Evolutionary conservation across 2,888 invertebrate genomes (phyloP), one percentile per base, ranked within the genome.

Genomic region (Phorcus lineatus): DNA sequence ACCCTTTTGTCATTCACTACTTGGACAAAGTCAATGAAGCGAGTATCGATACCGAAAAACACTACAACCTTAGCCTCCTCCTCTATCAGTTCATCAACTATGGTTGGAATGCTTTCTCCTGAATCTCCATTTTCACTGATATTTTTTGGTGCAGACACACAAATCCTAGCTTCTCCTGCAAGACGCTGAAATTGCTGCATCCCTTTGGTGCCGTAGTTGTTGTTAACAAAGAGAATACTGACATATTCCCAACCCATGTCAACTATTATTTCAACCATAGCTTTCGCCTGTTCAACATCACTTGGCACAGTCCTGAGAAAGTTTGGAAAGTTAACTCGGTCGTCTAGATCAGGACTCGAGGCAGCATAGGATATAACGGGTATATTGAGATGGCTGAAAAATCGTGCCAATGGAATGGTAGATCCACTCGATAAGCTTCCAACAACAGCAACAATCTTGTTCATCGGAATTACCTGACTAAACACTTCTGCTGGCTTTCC

Each of bases 361-460:
- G 91, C 86, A 2, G 89, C 85, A 36, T 89, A 90, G 6, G 90
- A 90, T 16, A 92, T 86, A 16, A 88, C 84, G 0, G 91, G 90
- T 47, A 90, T 84, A n/a, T 86, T 85, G 19, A 88, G 74, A 6
- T 84, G 84, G n/a, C 86, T 86, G 79, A 90, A 86, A 36, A 90
- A 80, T 7, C 82, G 74, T 4, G 90, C 88, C 11, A 89, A 79
- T 0, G 87, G 84, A 24, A 90, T 87, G 0, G 91, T 87, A 1
- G 89, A 89, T 2, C 88, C 90, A 81, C 91, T 91, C 17, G 90
- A 94, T 79, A 94, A 94, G 0, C 94, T 94, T 0, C 94, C 95
- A 47, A 95, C 93, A 16, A 95, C 94, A 0, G 95, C 94, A 1
- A 86, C 85, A 31, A 89, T 83, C 74, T 87, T 86, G n/a, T 81